Conservation (phyloP, 2,888 invertebrate genomes). For the Xylocampa areola region DNA sequence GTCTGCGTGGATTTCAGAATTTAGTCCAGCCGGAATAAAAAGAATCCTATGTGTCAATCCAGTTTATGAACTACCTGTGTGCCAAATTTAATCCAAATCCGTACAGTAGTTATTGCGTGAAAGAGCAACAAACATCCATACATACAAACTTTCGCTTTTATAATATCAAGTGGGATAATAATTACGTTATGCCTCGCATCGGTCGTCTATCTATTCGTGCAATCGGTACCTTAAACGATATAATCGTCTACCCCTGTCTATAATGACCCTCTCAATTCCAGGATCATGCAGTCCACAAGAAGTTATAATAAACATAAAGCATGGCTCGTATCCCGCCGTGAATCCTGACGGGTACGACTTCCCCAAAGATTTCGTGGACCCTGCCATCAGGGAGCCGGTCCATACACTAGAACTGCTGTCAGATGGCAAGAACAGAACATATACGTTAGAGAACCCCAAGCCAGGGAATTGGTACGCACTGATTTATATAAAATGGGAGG, state of each 20-base stretch:
- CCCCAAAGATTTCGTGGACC: conserved; percentile 91
- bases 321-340: conserved; percentile 95
- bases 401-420: conserved; percentile 91
- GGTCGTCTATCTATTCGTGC: too few relatives aligned
- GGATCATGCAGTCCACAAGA: conserved; percentile 91
- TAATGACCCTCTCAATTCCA: conserved; percentile 60
- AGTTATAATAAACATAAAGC: conserved; percentile 93
- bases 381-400: conserved; percentile 82
- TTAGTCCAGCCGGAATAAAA: too few relatives aligned
- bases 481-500: conserved; percentile 94
- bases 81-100: too few relatives aligned
- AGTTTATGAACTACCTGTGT: too few relatives aligned
- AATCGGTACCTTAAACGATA: too few relatives aligned
- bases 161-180: too few relatives aligned
- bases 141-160: too few relatives aligned
- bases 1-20: too few relatives aligned
- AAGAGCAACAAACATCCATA: too few relatives aligned
- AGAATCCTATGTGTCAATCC: too few relatives aligned
- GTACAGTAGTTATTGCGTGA: too few relatives aligned
- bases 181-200: too few relatives aligned
- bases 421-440: conserved; percentile 89
- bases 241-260: not conserved
- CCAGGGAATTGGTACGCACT: conserved; percentile 95
- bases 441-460: conserved; percentile 91
- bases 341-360: conserved; percentile 95